Conservation (phyloP, 1,140 invertebrate species). For the Zaprionus kolodkinae region DNA sequence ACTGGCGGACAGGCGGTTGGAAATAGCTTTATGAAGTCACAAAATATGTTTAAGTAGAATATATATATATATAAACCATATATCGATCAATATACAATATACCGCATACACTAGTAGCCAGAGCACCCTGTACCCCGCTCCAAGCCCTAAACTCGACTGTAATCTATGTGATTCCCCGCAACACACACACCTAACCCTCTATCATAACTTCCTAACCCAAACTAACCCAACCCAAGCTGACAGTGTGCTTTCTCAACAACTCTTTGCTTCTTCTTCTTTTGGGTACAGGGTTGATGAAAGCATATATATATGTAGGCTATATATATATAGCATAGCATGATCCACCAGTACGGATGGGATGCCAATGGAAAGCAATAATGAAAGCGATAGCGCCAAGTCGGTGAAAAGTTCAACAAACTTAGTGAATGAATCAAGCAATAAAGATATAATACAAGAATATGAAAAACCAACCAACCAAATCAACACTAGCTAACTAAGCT, state of each 20-base stretch:
- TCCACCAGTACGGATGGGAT: constrained; percentile 20
- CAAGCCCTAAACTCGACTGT: neutral
- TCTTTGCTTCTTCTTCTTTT: neutral
- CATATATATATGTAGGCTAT: constrained; percentile 12
- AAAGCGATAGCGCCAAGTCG: constrained; percentile 31
- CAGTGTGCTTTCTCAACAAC: neutral
- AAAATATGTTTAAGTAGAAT: constrained; percentile 18
- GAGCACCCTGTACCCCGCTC: constrained; percentile 16
- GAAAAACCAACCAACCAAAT: constrained; percentile 26
- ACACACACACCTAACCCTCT: neutral
- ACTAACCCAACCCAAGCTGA: neutral
- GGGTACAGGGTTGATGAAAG: constrained; percentile 31
- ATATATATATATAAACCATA: neutral
- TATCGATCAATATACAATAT: constrained; percentile 8
- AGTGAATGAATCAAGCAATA: constrained; percentile 46
- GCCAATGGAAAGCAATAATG: constrained; percentile 50
- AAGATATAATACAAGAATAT: constrained; percentile 7
- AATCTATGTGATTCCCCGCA: constrained; percentile 12
- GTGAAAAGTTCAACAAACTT: constrained; percentile 40
- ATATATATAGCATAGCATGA: constrained; percentile 11
- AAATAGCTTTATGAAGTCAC: constrained; percentile 41
- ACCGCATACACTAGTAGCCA: neutral
- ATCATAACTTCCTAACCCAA: neutral
- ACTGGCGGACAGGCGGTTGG: constrained; percentile 20
- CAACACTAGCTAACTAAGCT: constrained; percentile 2